phyloP scores from a whole-genome alignment of 2,113 vertebrate genomes.

The Perca flavescens region DNA sequence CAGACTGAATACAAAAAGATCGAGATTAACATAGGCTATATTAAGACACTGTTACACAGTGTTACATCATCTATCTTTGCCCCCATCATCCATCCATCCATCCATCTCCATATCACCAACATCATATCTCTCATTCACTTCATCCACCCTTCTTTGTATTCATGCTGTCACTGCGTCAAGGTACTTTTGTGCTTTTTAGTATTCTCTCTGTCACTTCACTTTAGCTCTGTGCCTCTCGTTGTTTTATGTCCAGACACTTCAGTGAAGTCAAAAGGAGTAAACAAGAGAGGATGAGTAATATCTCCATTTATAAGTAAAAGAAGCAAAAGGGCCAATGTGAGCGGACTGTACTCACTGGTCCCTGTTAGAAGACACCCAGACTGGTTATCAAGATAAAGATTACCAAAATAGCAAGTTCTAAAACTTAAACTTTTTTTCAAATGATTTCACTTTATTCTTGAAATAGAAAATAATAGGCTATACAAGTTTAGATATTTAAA shows the following conservation, averaged over 20 bases:
- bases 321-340: not conserved
- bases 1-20: not conserved
- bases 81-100: not conserved
- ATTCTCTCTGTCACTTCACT: conserved; percentile 23
- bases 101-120: not conserved
- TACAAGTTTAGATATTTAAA: too few relatives aligned
- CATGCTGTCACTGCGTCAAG: not conserved
- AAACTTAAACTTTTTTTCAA: too few relatives aligned
- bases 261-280: not conserved
- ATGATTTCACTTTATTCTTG: too few relatives aligned
- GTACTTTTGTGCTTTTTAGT: conserved; percentile 3
- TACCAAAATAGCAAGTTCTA: too few relatives aligned
- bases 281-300: conserved; percentile 4
- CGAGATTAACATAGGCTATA: not conserved
- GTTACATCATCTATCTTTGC: not conserved
- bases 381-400: not conserved
- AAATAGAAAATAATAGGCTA: too few relatives aligned
- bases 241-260: not conserved
- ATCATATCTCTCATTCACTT: not conserved
- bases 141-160: conserved; percentile 20
- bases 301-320: not conserved
- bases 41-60: not conserved
- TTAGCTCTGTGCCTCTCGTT: conserved; percentile 1
- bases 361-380: conserved; percentile 1
- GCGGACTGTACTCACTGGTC: not conserved